A percentile compares a stretch with the other conserved stretches of the same genome.
Conservation (phyloP, 2,797 vertebrate species). For the Nasua narica region DNA sequence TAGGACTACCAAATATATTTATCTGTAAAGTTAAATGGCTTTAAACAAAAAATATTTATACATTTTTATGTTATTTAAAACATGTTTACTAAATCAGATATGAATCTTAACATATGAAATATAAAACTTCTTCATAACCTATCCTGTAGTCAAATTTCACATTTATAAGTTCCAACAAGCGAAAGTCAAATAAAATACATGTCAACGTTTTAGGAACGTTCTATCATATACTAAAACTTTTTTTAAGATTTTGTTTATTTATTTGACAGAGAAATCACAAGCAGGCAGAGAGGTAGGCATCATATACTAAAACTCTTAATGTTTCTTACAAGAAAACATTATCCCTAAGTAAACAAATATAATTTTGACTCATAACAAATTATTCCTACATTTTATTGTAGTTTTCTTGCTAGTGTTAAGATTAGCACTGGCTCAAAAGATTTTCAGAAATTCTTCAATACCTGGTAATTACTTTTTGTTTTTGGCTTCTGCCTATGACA, state of each 20-base stretch:
- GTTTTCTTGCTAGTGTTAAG: background rate
- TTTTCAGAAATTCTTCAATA: background rate
- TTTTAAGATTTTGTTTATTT: no score
- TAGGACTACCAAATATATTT: background rate
- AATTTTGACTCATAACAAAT: conserved; percentile 15
- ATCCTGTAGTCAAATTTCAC: background rate
- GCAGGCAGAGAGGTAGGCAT: background rate
- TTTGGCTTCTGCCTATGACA: background rate
- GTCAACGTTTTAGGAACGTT: background rate
- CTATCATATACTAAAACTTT: background rate
- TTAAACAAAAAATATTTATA: conserved; percentile 21
- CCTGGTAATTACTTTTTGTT: background rate
- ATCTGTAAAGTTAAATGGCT: background rate
- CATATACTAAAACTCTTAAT: background rate
- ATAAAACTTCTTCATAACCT: background rate
- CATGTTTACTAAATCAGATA: background rate
- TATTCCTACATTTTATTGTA: background rate
- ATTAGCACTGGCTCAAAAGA: background rate
- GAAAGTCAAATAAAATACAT: background rate
- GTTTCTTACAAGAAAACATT: background rate
- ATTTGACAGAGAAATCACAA: no score
- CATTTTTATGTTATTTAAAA: background rate
- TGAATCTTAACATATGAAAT: background rate
- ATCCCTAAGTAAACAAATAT: background rate
- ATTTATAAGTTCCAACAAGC: background rate